Conservation (phyloP, 1,140 invertebrate genomes). For the Anoplolepis gracilipes region DNA sequence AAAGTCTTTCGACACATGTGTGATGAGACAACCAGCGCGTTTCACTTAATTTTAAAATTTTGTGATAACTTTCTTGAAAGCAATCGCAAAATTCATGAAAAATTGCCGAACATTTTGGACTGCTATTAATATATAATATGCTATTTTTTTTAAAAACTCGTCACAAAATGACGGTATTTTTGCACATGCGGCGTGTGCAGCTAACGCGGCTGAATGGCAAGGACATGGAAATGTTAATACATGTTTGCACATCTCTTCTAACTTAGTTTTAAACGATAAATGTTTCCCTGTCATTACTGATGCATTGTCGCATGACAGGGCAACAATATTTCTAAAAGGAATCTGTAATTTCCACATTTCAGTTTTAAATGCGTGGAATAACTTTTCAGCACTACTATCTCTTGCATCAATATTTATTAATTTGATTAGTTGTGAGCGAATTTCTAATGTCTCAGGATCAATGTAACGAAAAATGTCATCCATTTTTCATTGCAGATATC, state of each 20-base stretch:
- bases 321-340: neutral
- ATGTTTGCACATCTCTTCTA: neutral
- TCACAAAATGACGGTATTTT: neutral
- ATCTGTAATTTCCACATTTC: neutral
- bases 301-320: neutral
- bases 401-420: neutral
- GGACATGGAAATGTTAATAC: neutral
- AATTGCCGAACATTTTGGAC: neutral
- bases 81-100: neutral
- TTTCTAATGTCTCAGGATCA: neutral
- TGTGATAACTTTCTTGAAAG: neutral
- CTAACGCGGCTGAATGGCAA: neutral
- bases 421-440: neutral
- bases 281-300: neutral
- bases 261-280: neutral
- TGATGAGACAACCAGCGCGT: neutral
- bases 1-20: neutral
- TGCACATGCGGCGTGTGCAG: too few species aligned
- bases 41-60: constrained; percentile 24
- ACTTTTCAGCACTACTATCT: neutral
- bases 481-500: neutral
- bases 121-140: neutral
- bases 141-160: neutral
- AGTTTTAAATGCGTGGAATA: neutral
- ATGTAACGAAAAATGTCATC: neutral